Evolutionary conservation across 2,888 invertebrate species (phyloP), one percentile per base, ranked within the genome.

Genomic region (Teinopalpus imperialis): DNA sequence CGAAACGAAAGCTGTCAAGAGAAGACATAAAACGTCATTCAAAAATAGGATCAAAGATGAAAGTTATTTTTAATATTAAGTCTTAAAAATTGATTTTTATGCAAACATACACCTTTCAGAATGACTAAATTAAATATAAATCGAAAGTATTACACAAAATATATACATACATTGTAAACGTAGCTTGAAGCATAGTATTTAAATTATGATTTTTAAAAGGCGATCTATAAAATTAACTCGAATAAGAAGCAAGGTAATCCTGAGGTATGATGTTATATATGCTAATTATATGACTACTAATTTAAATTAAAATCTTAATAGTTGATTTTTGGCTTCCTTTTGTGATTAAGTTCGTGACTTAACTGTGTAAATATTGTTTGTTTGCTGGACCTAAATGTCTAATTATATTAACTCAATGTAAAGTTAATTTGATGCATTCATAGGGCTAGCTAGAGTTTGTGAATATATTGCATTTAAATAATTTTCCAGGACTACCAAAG

Each of bases 181-280:
- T 61, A 58, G 62, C 66, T 64, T 53, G 57, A 67, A 62, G 49
- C 60, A 66, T 63, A 69, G 66, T 73, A 72, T 69, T 68, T 74
- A 78, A 85, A 87, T 80, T 83, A 87, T 87, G 87, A 77, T 80
- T 83, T 68, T 80, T 74, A 52, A 72, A 81, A 78, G 69, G 82
- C 75, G 81, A 78, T 79, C 70, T 68, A 69, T 75, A 72, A 67
- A 66, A 71, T 72, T 75, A 71, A 79, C 69, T 75, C 72, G 66
- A 72, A 63, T 75, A 77, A 62, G 70, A 78, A 79, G 69, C 74
- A 72, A 77, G 67, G 66, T 66, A 73, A 77, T 69, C 63, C 56
- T 59, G 65, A 83, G 86, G 86, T 87, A 80, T 57, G 73, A 59
- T 62, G 51, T 60, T 42, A 45, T 57, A 53, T 49, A 53, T 45